These are phyloP conservation scores for Pangasius macronema DNA, from an alignment of 2,797 vertebrate genomes.

Conservation along the genomic window DNA sequence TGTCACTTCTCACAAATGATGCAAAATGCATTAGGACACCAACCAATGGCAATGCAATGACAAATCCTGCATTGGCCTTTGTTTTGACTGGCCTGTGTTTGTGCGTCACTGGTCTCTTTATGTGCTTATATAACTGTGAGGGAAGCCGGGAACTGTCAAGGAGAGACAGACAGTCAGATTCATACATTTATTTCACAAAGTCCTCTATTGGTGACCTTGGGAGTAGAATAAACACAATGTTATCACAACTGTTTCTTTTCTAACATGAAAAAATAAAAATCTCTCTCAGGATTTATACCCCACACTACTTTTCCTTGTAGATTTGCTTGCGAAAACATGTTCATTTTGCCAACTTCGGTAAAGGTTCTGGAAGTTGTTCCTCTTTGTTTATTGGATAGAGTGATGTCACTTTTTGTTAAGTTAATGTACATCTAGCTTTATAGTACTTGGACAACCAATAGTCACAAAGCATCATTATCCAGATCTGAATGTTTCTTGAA, in stretches of 20 bases:
- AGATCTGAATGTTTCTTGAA: neutral
- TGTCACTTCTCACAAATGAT: neutral
- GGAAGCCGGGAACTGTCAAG: conserved; percentile 10
- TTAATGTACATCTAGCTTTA: no score
- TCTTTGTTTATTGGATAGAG: no score
- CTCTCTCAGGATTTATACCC: neutral
- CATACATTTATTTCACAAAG: conserved; percentile 11
- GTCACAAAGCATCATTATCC: conserved; percentile 13
- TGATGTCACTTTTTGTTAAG: no score
- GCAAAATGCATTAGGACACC: conserved; percentile 3
- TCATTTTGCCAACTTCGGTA: conserved; percentile 3
- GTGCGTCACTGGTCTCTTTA: conserved; percentile 34
- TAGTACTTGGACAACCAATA: neutral
- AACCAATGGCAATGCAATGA: conserved; percentile 10
- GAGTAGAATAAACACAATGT: neutral
- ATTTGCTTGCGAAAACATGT: neutral
- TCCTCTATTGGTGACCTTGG: conserved; percentile 7
- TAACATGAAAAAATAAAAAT: neutral
- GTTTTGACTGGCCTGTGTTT: conserved; percentile 19
- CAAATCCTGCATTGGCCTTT: conserved; percentile 25
- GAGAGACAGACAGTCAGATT: conserved; percentile 17
- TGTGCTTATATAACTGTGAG: conserved; percentile 39
- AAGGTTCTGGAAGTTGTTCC: no score
- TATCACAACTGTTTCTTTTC: neutral
- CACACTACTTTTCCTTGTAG: neutral